Evolutionary conservation across 2,888 invertebrate species (phyloP).

Genomic region (Phasia obesa): DNA sequence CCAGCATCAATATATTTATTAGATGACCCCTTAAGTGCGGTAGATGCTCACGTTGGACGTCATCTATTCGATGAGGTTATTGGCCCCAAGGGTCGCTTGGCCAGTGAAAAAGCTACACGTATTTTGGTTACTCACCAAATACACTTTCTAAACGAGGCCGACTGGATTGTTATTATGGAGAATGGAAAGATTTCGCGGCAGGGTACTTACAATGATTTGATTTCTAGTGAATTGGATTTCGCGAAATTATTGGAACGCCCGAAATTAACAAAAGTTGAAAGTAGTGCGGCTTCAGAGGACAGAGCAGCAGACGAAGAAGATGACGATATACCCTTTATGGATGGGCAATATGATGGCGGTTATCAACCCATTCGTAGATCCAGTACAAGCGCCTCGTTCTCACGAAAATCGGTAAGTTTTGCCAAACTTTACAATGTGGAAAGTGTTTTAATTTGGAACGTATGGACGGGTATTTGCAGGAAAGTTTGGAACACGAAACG

Average conservation of each 20-base stretch:
- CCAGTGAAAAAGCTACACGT: constrained; percentile 85
- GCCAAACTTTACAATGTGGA: not conserved
- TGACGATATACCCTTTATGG: constrained; percentile 82
- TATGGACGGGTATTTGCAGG: too few relatives aligned
- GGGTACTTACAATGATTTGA: constrained; percentile 83
- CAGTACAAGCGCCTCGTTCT: constrained; percentile 75
- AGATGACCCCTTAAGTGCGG: constrained; percentile 91
- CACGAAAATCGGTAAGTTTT: constrained; percentile 77
- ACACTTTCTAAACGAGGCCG: constrained; percentile 86
- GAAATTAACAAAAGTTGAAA: constrained; percentile 68
- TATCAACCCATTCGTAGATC: constrained; percentile 78
- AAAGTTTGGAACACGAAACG: constrained; percentile 76
- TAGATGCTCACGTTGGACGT: constrained; percentile 89
- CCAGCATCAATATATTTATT: constrained; percentile 89
- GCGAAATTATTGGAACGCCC: constrained; percentile 83
- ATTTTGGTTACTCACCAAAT: constrained; percentile 91
- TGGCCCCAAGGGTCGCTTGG: constrained; percentile 83
- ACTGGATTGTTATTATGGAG: constrained; percentile 86
- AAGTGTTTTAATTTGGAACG: not conserved
- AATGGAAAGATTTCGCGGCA: constrained; percentile 83
- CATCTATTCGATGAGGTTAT: constrained; percentile 90
- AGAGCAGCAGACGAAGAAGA: constrained; percentile 78
- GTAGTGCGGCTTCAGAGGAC: constrained; percentile 62
- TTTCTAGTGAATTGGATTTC: constrained; percentile 83
- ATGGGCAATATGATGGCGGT: constrained; percentile 78